Base-by-base conservation (phyloP, 2,888 invertebrate genomes). In the Trypoxylon attenuatum region DNA sequence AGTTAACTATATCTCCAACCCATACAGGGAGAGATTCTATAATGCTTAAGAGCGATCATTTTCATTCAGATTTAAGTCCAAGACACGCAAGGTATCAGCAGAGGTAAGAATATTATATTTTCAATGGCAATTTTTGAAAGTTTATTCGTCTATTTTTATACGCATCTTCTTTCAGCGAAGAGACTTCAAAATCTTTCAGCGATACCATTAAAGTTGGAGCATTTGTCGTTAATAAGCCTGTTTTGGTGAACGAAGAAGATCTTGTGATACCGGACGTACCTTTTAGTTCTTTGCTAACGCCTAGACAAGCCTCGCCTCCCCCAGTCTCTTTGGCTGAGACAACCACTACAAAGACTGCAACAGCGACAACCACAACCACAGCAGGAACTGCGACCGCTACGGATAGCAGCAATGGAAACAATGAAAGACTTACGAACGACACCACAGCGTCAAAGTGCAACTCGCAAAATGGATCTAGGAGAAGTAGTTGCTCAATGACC, bases 11-110 rank as follows among this genome's bases (percentile, higher is more conserved):
- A 75, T 92, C 96, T 15, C 96, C 96, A 0, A 94, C 94, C 49
- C 92, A 92, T 58, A 89, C 90, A 39, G 90, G 90, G 49, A 91
- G 90, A 76, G 91, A 93, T 72, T 91, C 92, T 4, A 94, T 96
- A 29, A 94, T 96, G 92, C 89, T 97, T 18, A 96, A 97, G 84
- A 96, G 96, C 83, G 96, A 97, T 87, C 96, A 97, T 87, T 97
- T 96, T 87, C 91, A 92, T 79, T 88, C 90, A 25, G 94, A 96
- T 85, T 85, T 91, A 71, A 93, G 94, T 82, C 92, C 94, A 0
- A 91, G 92, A 78, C 91, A 91, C 77, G 87, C 90, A 16, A 90
- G 91, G 67, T 91, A 91, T 82, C 91, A 90, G 87, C 91, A 88
- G 74, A 88, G 89, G 91, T 89, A 77, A 52, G 42, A 33, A 33